Percentiles rank a stretch among this genome's conserved stretches.
These are phyloP conservation scores for Drepana arcuata DNA, from an alignment of 1,140 invertebrate species.

Conservation along the genomic window DNA sequence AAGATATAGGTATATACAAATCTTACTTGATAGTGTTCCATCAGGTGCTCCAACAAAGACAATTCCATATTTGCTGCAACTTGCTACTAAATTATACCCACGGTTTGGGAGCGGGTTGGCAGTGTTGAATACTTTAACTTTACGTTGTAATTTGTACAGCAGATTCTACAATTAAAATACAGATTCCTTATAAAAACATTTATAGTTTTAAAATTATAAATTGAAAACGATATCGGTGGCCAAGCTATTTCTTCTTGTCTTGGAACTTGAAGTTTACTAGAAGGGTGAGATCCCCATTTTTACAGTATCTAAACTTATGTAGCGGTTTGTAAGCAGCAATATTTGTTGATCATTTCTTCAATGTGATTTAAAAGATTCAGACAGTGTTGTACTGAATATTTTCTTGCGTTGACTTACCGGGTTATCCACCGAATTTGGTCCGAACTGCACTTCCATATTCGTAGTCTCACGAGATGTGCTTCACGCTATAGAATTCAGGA, in stretches of 20 bases:
- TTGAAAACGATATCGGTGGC: too few relatives aligned
- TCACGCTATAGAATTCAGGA: neutral
- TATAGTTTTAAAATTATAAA: too few relatives aligned
- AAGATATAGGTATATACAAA: too few relatives aligned
- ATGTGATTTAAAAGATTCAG: neutral
- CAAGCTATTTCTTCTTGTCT: too few relatives aligned
- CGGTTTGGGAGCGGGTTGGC: slow-evolving; percentile 35
- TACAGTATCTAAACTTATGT: too few relatives aligned
- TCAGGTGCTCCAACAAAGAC: slow-evolving; percentile 52
- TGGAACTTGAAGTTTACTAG: too few relatives aligned
- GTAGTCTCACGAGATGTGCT: too few relatives aligned
- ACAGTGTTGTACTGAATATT: too few relatives aligned
- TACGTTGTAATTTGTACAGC: slow-evolving; percentile 53
- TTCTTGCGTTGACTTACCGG: slow-evolving; percentile 34
- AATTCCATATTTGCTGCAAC: slow-evolving; percentile 51
- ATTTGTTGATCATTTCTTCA: too few relatives aligned
- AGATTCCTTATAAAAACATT: too few relatives aligned
- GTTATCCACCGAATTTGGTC: slow-evolving; percentile 48
- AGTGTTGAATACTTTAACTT: slow-evolving; percentile 58
- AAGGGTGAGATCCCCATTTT: too few relatives aligned
- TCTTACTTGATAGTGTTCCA: slow-evolving; percentile 40
- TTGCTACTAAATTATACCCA: slow-evolving; percentile 49
- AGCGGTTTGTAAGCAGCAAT: too few relatives aligned
- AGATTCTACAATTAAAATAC: slow-evolving; percentile 35
- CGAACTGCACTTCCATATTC: slow-evolving; percentile 45